A percentile compares a stretch with the other conserved stretches of the same genome.
phyloP scores from a whole-genome alignment of 2,797 vertebrate species.

The Xiphophorus birchmanni region DNA sequence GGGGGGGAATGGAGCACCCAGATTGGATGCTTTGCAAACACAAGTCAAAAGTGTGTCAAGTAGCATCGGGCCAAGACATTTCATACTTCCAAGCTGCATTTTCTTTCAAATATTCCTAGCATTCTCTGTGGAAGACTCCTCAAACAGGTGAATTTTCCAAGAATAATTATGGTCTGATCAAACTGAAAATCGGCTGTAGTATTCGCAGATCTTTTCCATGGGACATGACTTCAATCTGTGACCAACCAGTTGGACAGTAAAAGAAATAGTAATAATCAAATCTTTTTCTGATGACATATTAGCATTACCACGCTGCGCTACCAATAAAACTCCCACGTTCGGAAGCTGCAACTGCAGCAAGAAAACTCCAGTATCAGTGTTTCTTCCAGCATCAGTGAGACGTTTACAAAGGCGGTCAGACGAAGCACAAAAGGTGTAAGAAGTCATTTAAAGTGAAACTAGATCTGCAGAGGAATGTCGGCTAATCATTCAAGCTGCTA shows the following conservation, averaged over 20 bases:
- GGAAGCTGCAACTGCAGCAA: not conserved
- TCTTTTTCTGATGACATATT: not conserved
- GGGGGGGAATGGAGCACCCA: too few species aligned
- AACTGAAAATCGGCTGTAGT: too few species aligned
- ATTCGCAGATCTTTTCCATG: too few species aligned
- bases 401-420: not conserved
- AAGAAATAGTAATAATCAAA: not conserved
- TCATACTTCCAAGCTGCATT: not conserved
- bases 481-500: not conserved
- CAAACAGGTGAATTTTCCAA: not conserved
- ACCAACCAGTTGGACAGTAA: not conserved
- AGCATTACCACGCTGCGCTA: not conserved
- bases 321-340: not conserved
- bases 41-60: not conserved
- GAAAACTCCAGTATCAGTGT: not conserved
- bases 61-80: not conserved
- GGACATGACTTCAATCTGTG: not conserved
- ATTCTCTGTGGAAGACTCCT: not conserved
- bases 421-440: not conserved
- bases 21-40: too few species aligned
- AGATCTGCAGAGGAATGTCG: not conserved
- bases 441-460: not conserved
- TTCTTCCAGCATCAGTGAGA: not conserved
- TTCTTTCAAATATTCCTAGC: not conserved
- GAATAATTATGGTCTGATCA: not conserved